phyloP scores from a whole-genome alignment of 2,113 vertebrate species.

The Progne subis region DNA sequence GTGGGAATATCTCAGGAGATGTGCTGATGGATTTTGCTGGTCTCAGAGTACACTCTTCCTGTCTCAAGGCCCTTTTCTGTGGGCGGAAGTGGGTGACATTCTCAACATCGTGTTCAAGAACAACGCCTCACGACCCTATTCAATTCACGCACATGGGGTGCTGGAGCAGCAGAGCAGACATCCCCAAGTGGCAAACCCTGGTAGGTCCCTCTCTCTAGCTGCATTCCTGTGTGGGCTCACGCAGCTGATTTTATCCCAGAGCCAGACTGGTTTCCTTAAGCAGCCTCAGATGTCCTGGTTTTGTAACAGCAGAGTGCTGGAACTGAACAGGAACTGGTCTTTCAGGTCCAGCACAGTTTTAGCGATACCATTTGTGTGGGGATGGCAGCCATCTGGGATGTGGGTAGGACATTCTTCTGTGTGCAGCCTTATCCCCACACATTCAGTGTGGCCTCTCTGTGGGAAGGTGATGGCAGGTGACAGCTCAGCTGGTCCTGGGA shows the following conservation, averaged over 20 bases:
- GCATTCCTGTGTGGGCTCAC: fast-evolving
- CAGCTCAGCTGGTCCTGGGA: neutral
- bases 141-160: conserved; percentile 76
- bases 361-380: neutral
- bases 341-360: neutral
- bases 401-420: neutral
- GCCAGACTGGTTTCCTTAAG: neutral
- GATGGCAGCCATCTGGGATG: neutral
- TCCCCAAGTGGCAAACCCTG: conserved; percentile 60
- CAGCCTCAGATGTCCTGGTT: neutral
- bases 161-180: conserved; percentile 47
- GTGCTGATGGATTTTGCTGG: neutral
- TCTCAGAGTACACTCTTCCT: neutral
- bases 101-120: conserved; percentile 79
- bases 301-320: neutral
- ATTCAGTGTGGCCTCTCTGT: no score
- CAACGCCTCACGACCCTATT: conserved; percentile 73
- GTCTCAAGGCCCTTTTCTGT: conserved; percentile 75
- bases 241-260: neutral
- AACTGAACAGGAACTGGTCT: neutral
- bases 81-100: conserved; percentile 78
- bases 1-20: neutral
- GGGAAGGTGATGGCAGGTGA: neutral
- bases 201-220: conserved; percentile 41
- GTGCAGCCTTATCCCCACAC: fast-evolving